phyloP scores from a whole-genome alignment of 2,113 vertebrate genomes.

The Indicator maculatus region DNA sequence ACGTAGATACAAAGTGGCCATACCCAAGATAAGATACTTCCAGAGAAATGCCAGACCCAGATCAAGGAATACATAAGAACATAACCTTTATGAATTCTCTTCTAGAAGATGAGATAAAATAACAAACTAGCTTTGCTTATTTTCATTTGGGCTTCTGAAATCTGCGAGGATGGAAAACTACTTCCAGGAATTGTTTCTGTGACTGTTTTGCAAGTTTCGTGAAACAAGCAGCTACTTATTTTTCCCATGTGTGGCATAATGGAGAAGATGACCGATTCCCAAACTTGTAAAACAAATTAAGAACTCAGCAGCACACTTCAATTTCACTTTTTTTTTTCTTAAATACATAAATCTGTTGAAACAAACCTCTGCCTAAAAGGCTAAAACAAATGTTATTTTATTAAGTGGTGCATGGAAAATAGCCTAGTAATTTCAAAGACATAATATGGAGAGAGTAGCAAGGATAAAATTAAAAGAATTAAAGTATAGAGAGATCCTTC shows the following conservation, averaged over 20 bases:
- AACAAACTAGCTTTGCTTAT: not conserved
- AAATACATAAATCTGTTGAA: not conserved
- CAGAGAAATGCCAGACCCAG: not conserved
- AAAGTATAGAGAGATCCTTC: constrained; percentile 11
- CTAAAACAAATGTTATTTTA: constrained; percentile 26
- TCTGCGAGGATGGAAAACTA: not conserved
- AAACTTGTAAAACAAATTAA: not conserved
- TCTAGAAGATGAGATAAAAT: not conserved
- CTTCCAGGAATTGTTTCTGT: not conserved
- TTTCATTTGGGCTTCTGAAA: not conserved
- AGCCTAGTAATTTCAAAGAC: constrained; percentile 48
- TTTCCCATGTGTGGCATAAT: not conserved
- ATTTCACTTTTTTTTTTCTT: not conserved
- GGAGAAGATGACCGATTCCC: not conserved
- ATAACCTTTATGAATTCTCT: not conserved
- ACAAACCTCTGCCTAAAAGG: constrained; percentile 19
- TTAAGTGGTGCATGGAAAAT: constrained; percentile 20
- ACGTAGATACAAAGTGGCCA: not conserved
- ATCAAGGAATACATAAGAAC: not conserved
- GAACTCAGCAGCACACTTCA: not conserved
- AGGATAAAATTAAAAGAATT: constrained; percentile 38
- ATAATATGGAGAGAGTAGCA: not conserved
- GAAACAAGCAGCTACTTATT: not conserved
- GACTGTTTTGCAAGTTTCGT: not conserved
- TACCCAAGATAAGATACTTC: not conserved